Base-by-base conservation (phyloP, 2,113 vertebrate species). In the Xyrauchen texanus region DNA sequence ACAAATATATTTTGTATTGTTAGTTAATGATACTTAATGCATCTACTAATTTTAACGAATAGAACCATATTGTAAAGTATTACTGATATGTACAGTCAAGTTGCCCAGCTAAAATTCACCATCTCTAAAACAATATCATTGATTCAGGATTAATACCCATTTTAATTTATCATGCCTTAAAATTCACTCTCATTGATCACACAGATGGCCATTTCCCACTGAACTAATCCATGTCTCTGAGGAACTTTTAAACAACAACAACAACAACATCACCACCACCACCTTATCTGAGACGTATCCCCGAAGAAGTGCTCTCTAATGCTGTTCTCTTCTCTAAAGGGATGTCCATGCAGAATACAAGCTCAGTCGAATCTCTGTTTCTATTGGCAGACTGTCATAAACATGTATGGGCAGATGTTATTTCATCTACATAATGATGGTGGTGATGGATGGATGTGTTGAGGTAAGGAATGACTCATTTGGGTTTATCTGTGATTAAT, bases 371-470 rank as follows among this genome's bases (percentile, higher is more conserved):
- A 72, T 3, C 42, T 57, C 34, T 45, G 52, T 70, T 71, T 57
- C 34, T 5, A 45, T 58, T 58, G 68, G 68, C 68, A 45, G 52
- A n/a, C 34, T 57, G 0, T 58, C 68, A 58, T 71, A 71, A 71
- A 58, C 53, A 45, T 60, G 21, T 34, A 34, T 34, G 21, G 21
- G 21, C 69, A 60, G 55, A 72, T 72, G 46, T 60, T 58, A 9
- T 72, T 72, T 72, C 7, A 72, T 72, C 55, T n/a, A 72, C 44
- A 60, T 11, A 16, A 46, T 72, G 42, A 72, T 16, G 42, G 42
- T 4, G 8, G 12, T 34, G 11, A 44, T 70, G 55, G 9, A 53
- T n/a, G 21, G 21, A 34, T 34, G 47, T 7, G 47, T 8, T 52
- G 47, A 52, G 16, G 47, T 12, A 4, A 46, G 49, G 10, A 42